Evolutionary conservation across 2,113 vertebrate genomes (phyloP), one percentile per base, ranked within the genome.

Genomic region (Micronisus gabar): DNA sequence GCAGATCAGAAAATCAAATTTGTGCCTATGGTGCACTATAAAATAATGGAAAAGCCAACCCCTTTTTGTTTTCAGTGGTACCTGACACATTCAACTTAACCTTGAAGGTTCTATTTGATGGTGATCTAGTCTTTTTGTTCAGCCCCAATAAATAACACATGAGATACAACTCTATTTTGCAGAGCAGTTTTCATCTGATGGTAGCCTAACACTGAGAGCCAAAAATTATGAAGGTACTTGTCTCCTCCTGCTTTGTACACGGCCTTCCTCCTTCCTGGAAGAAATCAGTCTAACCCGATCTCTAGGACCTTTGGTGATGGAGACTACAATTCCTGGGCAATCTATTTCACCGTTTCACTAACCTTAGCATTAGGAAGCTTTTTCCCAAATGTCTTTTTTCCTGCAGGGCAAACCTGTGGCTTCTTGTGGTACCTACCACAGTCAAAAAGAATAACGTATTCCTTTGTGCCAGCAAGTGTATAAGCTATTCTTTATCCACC

Each of bases 1-100:
- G 11, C 76, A 84, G 47, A 55, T 48, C 41, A 68, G 40, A 75
- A 93, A 95, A 93, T 71, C 36, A 72, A 66, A 90, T 92, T 59
- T 70, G 32, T 88, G 63, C 40, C 47, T 26, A 70, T 41, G 38
- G 41, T 78, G 36, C 58, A 13, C 23, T 16, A 38, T 0, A 0
- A 59, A 86, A 86, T 34, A 50, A 34, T 16, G 6, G 47, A 50
- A 61, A 75, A 81, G 22, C 6, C n/a, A 56, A 38, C 48, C 38
- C 12, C 0, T 27, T 80, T 68, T 71, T 71, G 20, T 62, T 40
- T 34, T 67, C 62, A 40, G 45, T 61, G 50, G 29, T 67, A 30
- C 14, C 48, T 78, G 43, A 26, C 21, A 55, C 25, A 14, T 68
- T 61, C 10, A 15, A 0, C 22, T 75, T 59, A 53, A 21, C 41